These are phyloP conservation scores for Netelia melanura DNA, from an alignment of 2,888 invertebrate species.

Conservation along the genomic window DNA sequence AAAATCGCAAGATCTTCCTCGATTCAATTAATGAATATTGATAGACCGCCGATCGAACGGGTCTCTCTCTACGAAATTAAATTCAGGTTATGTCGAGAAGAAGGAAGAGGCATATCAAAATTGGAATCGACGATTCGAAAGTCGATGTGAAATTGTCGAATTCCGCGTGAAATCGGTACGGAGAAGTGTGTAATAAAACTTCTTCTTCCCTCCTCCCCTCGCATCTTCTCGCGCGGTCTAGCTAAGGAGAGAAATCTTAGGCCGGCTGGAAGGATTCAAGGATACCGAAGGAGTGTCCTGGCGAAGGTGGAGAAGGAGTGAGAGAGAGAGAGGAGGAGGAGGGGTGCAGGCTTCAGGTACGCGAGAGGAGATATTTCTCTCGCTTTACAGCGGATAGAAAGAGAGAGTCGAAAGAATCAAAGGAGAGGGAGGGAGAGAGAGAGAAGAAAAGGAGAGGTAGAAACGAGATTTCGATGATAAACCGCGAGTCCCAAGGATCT, in stretches of 20 bases:
- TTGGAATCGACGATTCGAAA: slow-evolving; percentile 47
- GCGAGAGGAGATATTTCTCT: slow-evolving; percentile 29
- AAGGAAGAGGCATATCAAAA: slow-evolving; percentile 6
- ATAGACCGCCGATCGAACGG: background rate
- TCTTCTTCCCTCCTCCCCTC: slow-evolving; percentile 11
- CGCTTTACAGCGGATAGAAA: slow-evolving; percentile 35
- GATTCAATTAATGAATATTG: slow-evolving; percentile 8
- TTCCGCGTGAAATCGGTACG: slow-evolving; percentile 38
- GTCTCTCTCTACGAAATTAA: slow-evolving; percentile 15
- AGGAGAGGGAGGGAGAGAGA: slow-evolving; percentile 4
- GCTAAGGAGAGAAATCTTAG: slow-evolving; percentile 38
- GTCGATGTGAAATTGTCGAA: slow-evolving; percentile 57
- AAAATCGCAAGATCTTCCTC: background rate
- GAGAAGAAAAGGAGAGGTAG: slow-evolving; percentile 34
- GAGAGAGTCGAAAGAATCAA: slow-evolving; percentile 22
- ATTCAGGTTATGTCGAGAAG: background rate
- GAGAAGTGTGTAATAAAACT: slow-evolving; percentile 31
- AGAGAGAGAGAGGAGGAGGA: background rate
- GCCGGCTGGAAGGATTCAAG: slow-evolving; percentile 62
- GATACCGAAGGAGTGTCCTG: slow-evolving; percentile 58
- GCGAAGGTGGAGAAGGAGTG: slow-evolving; percentile 29
- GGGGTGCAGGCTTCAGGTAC: slow-evolving; percentile 43
- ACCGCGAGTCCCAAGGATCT: slow-evolving; percentile 64
- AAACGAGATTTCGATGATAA: slow-evolving; percentile 70
- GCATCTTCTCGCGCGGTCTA: background rate